These are phyloP conservation scores for Laothoe populi DNA, from an alignment of 2,888 invertebrate species.

Conservation along the genomic window DNA sequence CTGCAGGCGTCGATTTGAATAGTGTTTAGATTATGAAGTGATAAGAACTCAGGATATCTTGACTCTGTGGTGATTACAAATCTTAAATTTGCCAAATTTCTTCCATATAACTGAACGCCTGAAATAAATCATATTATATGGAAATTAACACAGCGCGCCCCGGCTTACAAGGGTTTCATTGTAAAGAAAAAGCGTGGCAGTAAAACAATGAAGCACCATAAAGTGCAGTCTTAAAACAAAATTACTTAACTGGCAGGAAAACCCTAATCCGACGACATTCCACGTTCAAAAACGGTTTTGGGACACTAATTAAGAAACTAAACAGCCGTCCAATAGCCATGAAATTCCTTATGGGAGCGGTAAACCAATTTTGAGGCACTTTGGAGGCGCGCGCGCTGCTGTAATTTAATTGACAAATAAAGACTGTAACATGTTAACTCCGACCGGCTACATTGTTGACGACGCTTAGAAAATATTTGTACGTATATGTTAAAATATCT, in stretches of 20 bases:
- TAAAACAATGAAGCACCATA: slow-evolving; percentile 72
- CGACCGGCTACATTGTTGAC: slow-evolving; percentile 52
- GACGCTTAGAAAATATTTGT: slow-evolving; percentile 56
- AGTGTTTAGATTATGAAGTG: neutral
- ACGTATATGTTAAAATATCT: slow-evolving; percentile 49
- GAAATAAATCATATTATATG: neutral
- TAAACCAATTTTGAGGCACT: slow-evolving; percentile 78
- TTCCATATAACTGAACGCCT: neutral
- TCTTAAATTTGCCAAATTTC: no score
- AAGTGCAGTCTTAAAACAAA: slow-evolving; percentile 57
- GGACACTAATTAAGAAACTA: slow-evolving; percentile 77
- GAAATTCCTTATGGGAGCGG: slow-evolving; percentile 78
- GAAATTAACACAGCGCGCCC: neutral
- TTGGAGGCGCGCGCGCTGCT: slow-evolving; percentile 62
- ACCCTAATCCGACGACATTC: slow-evolving; percentile 60
- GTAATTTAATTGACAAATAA: slow-evolving; percentile 77
- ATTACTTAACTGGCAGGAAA: slow-evolving; percentile 62
- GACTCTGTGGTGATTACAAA: no score
- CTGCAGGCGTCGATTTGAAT: neutral
- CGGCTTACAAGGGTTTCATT: slow-evolving; percentile 23
- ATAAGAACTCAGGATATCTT: no score
- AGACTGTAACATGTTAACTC: slow-evolving; percentile 59
- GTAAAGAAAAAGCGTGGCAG: slow-evolving; percentile 42
- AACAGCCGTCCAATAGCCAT: slow-evolving; percentile 75
- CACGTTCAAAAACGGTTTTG: slow-evolving; percentile 57